Percentiles rank a stretch among this genome's conserved stretches.
Evolutionary conservation across 2,888 invertebrate species (phyloP).

Genomic region (Arrhopalites spinosus): DNA sequence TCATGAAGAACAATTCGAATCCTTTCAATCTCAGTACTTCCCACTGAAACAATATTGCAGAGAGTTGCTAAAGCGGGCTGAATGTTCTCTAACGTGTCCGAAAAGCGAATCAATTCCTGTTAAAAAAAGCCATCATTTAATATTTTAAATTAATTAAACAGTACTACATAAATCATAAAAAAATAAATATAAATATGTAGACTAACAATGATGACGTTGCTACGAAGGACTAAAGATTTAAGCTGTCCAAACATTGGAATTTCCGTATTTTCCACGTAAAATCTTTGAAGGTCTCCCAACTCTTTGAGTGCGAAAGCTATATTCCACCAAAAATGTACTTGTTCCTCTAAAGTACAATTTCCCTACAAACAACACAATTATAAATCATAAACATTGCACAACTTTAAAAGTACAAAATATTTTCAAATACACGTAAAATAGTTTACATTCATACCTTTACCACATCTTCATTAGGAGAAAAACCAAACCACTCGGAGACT

Average conservation of each 20-base stretch:
- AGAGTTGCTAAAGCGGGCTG: constrained; percentile 24
- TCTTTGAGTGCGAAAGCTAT: constrained; percentile 13
- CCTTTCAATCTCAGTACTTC: constrained; percentile 24
- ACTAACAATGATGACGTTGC: constrained; percentile 29
- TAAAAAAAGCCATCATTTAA: neutral
- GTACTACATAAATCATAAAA: neutral
- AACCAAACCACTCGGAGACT: constrained; percentile 31
- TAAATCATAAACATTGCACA: too few relatives aligned
- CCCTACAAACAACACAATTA: constrained; percentile 4
- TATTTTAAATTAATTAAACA: too few relatives aligned
- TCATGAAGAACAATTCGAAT: constrained; percentile 28
- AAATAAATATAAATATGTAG: neutral
- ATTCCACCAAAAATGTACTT: constrained; percentile 29
- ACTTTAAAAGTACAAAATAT: too few relatives aligned
- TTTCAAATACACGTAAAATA: too few relatives aligned
- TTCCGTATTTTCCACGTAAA: constrained; percentile 27
- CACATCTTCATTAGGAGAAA: constrained; percentile 15
- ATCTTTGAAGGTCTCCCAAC: constrained; percentile 9
- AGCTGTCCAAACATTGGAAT: constrained; percentile 30
- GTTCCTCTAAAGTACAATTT: neutral
- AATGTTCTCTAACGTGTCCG: constrained; percentile 29
- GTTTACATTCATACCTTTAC: constrained; percentile 31
- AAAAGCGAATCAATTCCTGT: constrained; percentile 27
- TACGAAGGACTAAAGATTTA: constrained; percentile 28
- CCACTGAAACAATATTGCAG: constrained; percentile 14